These are phyloP conservation scores for Tragelaphus eurycerus DNA, from an alignment of 2,797 vertebrate species.

Conservation along the genomic window DNA sequence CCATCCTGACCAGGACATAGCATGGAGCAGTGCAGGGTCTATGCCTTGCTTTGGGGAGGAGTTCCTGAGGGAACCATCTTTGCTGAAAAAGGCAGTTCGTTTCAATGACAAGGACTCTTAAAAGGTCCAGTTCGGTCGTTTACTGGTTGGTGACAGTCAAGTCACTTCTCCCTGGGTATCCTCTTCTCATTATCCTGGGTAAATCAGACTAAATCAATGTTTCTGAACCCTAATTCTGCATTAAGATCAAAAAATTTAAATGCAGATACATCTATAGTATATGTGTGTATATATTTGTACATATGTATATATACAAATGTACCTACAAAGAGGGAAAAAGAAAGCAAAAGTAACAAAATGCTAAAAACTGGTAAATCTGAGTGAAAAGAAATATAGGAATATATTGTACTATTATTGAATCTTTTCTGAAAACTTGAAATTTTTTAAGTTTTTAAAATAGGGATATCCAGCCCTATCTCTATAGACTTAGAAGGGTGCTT, in stretches of 20 bases:
- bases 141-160: neutral
- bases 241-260: neutral
- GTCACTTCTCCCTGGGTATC: neutral
- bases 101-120: neutral
- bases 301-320: neutral
- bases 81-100: neutral
- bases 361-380: neutral
- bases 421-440: neutral
- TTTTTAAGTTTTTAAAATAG: neutral
- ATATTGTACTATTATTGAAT: neutral
- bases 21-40: neutral
- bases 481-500: neutral
- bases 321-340: neutral
- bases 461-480: neutral
- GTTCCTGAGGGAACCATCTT: neutral
- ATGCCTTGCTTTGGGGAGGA: neutral
- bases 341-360: neutral
- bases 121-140: neutral
- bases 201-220: neutral
- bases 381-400: neutral
- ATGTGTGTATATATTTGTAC: neutral
- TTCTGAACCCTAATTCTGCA: neutral
- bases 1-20: neutral
- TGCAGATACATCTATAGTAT: neutral
- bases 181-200: neutral